Base-by-base conservation (phyloP, 2,888 invertebrate species). In the Dascillus cervinus region DNA sequence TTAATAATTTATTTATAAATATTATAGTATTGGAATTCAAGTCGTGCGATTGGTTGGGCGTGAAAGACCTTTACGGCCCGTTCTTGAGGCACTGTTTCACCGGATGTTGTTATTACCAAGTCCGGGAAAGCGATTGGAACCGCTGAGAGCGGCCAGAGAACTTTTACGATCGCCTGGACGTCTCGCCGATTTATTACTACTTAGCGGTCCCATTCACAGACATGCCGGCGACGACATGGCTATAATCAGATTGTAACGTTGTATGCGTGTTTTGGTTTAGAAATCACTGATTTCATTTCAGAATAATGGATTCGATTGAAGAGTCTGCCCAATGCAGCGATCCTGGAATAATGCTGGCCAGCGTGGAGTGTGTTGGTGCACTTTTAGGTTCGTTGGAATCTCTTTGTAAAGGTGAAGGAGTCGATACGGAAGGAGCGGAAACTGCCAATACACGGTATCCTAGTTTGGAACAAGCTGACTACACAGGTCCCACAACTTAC, bases 301-400 rank as follows among this genome's bases (percentile, higher is more conserved):
- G 92, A 51, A 82, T 90, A 48, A 86, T 92, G 76, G 92, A 94
- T 56, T 88, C 90, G 1, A 83, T 92, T 58, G 89, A 91, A 64
- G 92, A 94, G 65, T 88, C 89, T 37, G 84, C 89, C n/a, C 78
- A 81, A 44, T 82, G 82, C 41, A 82, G 77, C 27, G 83, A 85
- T 43, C 77, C 84, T 9, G 74, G 78, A 37, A 78, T 84, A 3
- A 68, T 88, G n/a, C 73, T 81, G 26, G 82, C 84, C 0, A 84
- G 86, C 43, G 82, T 87, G 0, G 84, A 86, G 48, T 87, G 88
- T 50, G 82, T 88, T 29, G 84, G 86, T 3, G 82, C 87, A 1
- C 70, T 94, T 41, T 66, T 94, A 13, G 82, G 83, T 17, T 85
- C 90, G 2, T 64, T 94, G 15, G 87, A 90, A 58, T 79, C 82